Conservation (phyloP, 2,888 invertebrate species). For the Epinotia brunnichana region DNA sequence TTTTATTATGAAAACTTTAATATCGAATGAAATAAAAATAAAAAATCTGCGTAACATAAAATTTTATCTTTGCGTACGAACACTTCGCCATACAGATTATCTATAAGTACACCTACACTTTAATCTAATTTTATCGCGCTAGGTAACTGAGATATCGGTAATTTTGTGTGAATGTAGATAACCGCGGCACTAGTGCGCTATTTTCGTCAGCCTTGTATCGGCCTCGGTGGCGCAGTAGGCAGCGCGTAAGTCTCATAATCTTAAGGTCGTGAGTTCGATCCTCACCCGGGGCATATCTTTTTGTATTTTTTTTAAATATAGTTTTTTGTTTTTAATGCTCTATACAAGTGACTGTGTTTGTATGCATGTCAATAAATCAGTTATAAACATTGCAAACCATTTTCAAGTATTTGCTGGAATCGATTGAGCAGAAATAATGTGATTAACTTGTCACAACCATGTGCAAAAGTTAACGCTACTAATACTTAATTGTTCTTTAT, state of each 20-base stretch:
- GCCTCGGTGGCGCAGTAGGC: constrained; percentile 94
- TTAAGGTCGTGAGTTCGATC: constrained; percentile 98
- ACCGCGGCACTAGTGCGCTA: background rate
- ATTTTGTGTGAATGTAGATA: background rate
- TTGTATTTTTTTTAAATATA: constrained; percentile 39
- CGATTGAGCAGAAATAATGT: too few relatives aligned
- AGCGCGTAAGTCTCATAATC: constrained; percentile 96
- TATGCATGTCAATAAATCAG: too few relatives aligned
- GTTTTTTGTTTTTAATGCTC: too few relatives aligned
- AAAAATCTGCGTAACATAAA: too few relatives aligned
- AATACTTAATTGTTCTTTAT: too few relatives aligned
- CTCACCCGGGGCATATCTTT: constrained; percentile 91
- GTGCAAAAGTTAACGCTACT: too few relatives aligned
- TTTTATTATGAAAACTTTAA: background rate
- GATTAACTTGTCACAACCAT: too few relatives aligned
- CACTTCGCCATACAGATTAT: background rate
- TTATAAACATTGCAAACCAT: too few relatives aligned
- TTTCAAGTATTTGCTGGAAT: too few relatives aligned
- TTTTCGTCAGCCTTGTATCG: constrained; percentile 8
- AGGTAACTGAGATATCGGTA: background rate
- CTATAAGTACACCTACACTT: background rate
- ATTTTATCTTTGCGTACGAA: too few relatives aligned
- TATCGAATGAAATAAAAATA: too few relatives aligned
- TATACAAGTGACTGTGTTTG: too few relatives aligned
- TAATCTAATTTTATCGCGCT: background rate